phyloP scores from a whole-genome alignment of 2,888 invertebrate genomes.

The Drosophila mimetica region DNA sequence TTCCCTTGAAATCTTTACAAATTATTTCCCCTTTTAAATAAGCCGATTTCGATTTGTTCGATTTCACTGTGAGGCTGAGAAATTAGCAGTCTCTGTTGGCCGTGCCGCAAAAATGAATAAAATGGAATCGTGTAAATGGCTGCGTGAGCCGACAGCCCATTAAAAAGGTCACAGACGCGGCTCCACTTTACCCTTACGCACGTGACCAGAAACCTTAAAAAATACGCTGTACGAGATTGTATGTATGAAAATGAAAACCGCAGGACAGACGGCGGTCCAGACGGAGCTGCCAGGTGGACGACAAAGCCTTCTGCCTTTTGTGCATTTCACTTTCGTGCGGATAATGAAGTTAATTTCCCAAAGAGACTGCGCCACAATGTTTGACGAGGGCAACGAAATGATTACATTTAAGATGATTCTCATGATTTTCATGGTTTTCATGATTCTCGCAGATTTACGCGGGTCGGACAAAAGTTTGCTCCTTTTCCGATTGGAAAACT shows the following conservation, averaged over 20 bases:
- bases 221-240: conserved; percentile 15
- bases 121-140: conserved; percentile 64
- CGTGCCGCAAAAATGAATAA: conserved; percentile 49
- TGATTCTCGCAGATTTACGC: conserved; percentile 61
- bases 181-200: conserved; percentile 56
- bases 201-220: conserved; percentile 71
- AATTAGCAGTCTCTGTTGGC: conserved; percentile 61
- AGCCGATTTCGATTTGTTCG: conserved; percentile 19
- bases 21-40: conserved; percentile 15
- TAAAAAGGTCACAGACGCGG: conserved; percentile 71
- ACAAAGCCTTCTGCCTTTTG: conserved; percentile 27
- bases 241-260: conserved; percentile 42
- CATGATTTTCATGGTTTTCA: conserved; percentile 15
- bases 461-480: conserved; percentile 44
- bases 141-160: conserved; percentile 64
- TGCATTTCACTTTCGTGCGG: conserved; percentile 52
- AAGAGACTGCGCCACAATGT: conserved; percentile 22
- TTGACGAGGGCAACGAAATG: conserved; percentile 52
- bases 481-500: conserved; percentile 44
- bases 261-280: conserved; percentile 27
- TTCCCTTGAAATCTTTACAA: conserved; percentile 20
- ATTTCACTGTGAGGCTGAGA: conserved; percentile 24
- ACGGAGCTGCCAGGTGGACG: not conserved
- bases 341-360: conserved; percentile 74
- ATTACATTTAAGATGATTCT: conserved; percentile 56